Conservation (phyloP, 2,888 invertebrate genomes). For the Temnothorax ravouxi region DNA sequence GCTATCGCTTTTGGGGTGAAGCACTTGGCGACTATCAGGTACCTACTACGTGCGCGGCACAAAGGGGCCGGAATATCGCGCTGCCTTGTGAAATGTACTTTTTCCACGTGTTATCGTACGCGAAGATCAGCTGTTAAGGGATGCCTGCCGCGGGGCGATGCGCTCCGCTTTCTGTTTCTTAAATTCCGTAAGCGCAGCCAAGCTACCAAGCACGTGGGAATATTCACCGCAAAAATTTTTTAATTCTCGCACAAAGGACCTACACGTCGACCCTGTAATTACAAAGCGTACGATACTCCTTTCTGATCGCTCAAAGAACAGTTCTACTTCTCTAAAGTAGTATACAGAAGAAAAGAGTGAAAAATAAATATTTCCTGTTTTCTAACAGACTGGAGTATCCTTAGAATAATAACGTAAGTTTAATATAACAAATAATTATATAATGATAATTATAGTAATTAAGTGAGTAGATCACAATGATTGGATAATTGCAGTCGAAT, state of each 20-base stretch:
- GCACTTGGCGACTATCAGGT: slow-evolving; percentile 49
- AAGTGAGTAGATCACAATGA: no score
- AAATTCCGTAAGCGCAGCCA: slow-evolving; percentile 3
- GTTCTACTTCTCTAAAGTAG: not conserved
- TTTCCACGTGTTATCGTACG: slow-evolving; percentile 49
- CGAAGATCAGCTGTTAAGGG: slow-evolving; percentile 48
- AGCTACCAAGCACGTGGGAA: slow-evolving; percentile 2
- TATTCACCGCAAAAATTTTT: not conserved
- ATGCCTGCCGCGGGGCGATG: slow-evolving; percentile 10
- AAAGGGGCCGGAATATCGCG: slow-evolving; percentile 34
- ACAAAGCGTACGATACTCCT: not conserved
- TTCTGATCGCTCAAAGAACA: slow-evolving; percentile 1
- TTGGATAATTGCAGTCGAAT: no score
- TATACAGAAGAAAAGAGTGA: not conserved
- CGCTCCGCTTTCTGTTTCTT: slow-evolving; percentile 25
- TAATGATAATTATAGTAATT: no score
- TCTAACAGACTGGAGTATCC: not conserved
- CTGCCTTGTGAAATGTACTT: slow-evolving; percentile 50
- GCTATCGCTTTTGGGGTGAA: slow-evolving; percentile 35
- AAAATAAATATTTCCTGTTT: not conserved
- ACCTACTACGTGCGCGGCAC: slow-evolving; percentile 45
- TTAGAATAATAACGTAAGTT: not conserved
- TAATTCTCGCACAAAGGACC: not conserved
- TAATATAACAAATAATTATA: no score
- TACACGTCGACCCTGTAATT: not conserved